A percentile compares a stretch with the other conserved stretches of the same genome.
These are phyloP conservation scores for Neopelma chrysocephalum DNA, from an alignment of 2,797 vertebrate species.

Conservation along the genomic window DNA sequence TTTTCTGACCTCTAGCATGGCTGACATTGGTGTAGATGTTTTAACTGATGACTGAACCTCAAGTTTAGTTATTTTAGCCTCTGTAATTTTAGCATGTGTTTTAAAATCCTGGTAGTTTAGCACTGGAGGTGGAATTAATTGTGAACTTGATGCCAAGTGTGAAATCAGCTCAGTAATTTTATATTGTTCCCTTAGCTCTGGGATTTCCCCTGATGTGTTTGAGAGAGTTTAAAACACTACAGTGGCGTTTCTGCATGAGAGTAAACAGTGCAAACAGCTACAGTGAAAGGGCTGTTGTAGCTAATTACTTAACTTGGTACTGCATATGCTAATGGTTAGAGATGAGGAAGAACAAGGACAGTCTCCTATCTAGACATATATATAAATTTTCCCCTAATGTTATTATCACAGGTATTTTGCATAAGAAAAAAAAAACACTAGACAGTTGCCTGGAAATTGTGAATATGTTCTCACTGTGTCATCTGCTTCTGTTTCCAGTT, in stretches of 20 bases:
- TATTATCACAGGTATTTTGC: not conserved
- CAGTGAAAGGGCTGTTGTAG: not conserved
- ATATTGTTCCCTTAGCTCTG: not conserved
- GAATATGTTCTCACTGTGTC: not conserved
- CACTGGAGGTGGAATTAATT: not conserved
- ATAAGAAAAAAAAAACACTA: not conserved
- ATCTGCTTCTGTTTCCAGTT: constrained; percentile 76
- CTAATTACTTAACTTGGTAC: not conserved
- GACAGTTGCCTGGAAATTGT: not conserved
- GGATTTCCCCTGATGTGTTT: not conserved
- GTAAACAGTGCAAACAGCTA: not conserved
- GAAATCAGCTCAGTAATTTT: not conserved
- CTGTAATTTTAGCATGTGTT: not conserved
- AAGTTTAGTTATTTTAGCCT: not conserved
- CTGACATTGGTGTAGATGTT: not conserved
- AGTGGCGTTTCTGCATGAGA: not conserved
- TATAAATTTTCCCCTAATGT: not conserved
- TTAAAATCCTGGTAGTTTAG: not conserved
- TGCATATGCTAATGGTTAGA: not conserved
- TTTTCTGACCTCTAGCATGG: not conserved
- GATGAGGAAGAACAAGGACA: not conserved
- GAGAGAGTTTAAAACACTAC: not conserved
- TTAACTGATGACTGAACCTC: not conserved
- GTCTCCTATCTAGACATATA: not conserved
- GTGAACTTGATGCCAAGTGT: not conserved